Percentiles rank a stretch among this genome's conserved stretches.
phyloP scores from a whole-genome alignment of 2,113 vertebrate genomes.

The Neolamprologus sp. region DNA sequence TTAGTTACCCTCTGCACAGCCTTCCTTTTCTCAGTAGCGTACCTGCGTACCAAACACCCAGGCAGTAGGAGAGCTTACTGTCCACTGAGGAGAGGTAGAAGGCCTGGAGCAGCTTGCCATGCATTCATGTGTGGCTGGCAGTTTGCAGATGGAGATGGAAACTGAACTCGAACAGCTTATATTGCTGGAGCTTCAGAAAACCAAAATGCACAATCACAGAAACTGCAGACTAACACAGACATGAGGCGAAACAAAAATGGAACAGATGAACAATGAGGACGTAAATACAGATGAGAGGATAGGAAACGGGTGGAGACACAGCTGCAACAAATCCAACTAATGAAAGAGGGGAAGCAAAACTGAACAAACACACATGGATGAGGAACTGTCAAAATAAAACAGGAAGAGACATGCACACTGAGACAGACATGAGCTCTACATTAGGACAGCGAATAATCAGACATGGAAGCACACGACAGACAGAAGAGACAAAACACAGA shows the following conservation, averaged over 20 bases:
- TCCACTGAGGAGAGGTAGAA: neutral
- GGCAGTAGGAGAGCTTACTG: neutral
- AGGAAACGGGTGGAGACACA: neutral
- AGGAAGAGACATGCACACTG: neutral
- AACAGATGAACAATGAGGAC: neutral
- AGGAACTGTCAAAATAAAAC: neutral
- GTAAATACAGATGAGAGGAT: neutral
- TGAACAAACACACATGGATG: neutral
- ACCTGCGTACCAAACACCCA: neutral
- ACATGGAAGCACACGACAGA: neutral
- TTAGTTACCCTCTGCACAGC: neutral
- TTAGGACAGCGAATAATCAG: neutral
- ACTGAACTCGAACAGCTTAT: neutral
- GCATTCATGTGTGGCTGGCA: neutral
- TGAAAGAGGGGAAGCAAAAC: neutral
- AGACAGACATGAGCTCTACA: neutral
- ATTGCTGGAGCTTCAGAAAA: neutral
- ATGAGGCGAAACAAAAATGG: neutral
- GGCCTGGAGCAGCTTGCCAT: neutral
- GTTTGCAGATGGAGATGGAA: neutral
- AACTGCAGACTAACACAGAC: neutral
- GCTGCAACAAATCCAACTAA: neutral
- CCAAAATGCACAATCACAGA: neutral
- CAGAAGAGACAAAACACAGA: neutral
- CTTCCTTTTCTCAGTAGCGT: neutral